Evolutionary conservation across 2,113 vertebrate genomes (phyloP).

Genomic region (Anguilla rostrata): DNA sequence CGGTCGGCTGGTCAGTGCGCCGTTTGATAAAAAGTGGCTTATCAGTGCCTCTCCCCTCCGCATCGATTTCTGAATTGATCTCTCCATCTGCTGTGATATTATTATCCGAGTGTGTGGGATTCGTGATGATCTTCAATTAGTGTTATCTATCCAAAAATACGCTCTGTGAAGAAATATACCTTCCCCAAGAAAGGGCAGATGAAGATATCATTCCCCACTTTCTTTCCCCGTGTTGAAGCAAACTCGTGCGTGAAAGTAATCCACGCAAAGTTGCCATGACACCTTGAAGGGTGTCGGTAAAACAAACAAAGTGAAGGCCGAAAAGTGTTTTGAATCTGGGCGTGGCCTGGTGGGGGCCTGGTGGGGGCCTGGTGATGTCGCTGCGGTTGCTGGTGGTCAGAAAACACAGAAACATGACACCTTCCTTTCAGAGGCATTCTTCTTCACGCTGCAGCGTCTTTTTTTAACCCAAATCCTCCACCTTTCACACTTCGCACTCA

Average conservation of each 20-base stretch:
- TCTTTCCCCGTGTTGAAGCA: not conserved
- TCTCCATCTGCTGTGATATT: slow-evolving; percentile 24
- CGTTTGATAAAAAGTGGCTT: not conserved
- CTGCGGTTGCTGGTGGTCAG: not conserved
- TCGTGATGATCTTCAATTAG: slow-evolving; percentile 17
- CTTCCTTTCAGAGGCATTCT: too few species aligned
- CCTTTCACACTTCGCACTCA: too few species aligned
- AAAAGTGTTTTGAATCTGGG: not conserved
- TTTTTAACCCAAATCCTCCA: too few species aligned
- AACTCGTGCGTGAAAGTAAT: not conserved
- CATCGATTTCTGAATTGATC: slow-evolving; percentile 19
- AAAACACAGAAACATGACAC: too few species aligned
- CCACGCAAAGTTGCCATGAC: not conserved
- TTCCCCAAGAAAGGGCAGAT: not conserved
- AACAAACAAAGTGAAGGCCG: not conserved
- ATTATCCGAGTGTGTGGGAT: slow-evolving; percentile 4
- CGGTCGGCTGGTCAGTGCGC: not conserved
- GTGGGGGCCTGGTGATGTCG: not conserved
- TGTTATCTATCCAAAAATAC: slow-evolving; percentile 19
- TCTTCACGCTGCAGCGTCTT: too few species aligned
- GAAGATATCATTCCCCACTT: not conserved
- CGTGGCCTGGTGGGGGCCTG: not conserved
- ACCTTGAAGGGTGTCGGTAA: not conserved
- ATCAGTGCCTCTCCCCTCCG: not conserved
- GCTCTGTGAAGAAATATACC: not conserved